Evolutionary conservation across 2,113 vertebrate species (phyloP).

Genomic region (Crocuta crocuta): DNA sequence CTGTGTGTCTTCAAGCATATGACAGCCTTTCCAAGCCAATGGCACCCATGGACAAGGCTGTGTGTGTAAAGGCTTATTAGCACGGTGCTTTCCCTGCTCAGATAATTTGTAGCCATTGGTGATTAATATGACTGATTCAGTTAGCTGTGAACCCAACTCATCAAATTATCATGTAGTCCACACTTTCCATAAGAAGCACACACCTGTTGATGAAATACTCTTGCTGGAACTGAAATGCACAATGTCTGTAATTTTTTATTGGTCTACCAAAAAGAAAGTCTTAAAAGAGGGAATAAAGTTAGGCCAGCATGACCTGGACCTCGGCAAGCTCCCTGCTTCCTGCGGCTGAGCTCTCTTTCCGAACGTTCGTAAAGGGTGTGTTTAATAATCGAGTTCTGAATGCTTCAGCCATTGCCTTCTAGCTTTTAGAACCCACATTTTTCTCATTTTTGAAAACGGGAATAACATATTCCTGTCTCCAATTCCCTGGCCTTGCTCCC

Average conservation of each 20-base stretch:
- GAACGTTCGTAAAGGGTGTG: background rate
- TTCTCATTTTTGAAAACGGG: slow-evolving; percentile 79
- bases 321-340: background rate
- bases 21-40: background rate
- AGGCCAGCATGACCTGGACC: background rate
- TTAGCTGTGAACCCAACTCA: background rate
- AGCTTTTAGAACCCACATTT: slow-evolving; percentile 69
- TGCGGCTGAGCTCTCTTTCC: background rate
- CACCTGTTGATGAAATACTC: slow-evolving; percentile 65
- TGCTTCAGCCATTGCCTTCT: slow-evolving; percentile 27
- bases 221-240: background rate
- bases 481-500: slow-evolving; percentile 67
- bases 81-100: background rate
- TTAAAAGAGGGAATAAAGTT: slow-evolving; percentile 23
- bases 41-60: too few species aligned
- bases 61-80: background rate
- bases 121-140: background rate
- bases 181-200: background rate
- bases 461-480: slow-evolving; percentile 74
- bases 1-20: background rate
- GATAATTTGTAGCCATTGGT: background rate
- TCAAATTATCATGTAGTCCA: background rate
- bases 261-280: slow-evolving; percentile 59
- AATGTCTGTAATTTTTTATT: slow-evolving; percentile 54
- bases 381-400: slow-evolving; percentile 15